Percentiles rank a stretch among this genome's conserved stretches.
Evolutionary conservation across 2,888 invertebrate genomes (phyloP).

Genomic region (Drosophila borborema): DNA sequence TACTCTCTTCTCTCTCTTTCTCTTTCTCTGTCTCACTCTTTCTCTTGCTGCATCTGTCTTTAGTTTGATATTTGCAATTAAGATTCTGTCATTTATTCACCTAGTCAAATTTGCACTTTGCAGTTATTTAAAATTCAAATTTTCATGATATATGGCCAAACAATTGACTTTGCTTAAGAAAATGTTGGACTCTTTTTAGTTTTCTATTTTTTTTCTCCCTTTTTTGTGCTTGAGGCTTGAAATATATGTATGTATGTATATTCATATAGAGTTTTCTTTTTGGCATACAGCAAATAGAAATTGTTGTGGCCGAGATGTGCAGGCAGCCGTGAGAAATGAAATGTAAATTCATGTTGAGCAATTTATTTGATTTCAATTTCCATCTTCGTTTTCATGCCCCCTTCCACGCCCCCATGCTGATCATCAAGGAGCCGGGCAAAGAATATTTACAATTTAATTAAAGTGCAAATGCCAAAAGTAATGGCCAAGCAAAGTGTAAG

Average conservation of each 20-base stretch:
- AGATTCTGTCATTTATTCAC: slow-evolving; percentile 22
- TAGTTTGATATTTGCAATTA: slow-evolving; percentile 28
- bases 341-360: slow-evolving; percentile 49
- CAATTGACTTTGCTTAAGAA: slow-evolving; percentile 10
- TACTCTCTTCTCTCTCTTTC: background rate
- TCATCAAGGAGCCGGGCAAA: slow-evolving; percentile 44
- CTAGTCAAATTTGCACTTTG: slow-evolving; percentile 27
- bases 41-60: background rate
- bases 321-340: slow-evolving; percentile 38
- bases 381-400: slow-evolving; percentile 22
- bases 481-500: slow-evolving; percentile 43
- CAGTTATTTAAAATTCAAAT: slow-evolving; percentile 27
- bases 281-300: slow-evolving; percentile 23
- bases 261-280: slow-evolving; percentile 4
- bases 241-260: too few species aligned
- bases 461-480: slow-evolving; percentile 64
- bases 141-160: slow-evolving; percentile 20
- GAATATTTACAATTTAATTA: slow-evolving; percentile 78
- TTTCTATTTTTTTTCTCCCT: background rate
- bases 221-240: background rate
- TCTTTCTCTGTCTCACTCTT: too few species aligned
- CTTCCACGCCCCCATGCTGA: background rate
- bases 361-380: slow-evolving; percentile 59
- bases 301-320: slow-evolving; percentile 27
- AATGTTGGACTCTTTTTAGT: background rate